Conservation (phyloP, 2,113 vertebrate species). For the Miniopterus natalensis region DNA sequence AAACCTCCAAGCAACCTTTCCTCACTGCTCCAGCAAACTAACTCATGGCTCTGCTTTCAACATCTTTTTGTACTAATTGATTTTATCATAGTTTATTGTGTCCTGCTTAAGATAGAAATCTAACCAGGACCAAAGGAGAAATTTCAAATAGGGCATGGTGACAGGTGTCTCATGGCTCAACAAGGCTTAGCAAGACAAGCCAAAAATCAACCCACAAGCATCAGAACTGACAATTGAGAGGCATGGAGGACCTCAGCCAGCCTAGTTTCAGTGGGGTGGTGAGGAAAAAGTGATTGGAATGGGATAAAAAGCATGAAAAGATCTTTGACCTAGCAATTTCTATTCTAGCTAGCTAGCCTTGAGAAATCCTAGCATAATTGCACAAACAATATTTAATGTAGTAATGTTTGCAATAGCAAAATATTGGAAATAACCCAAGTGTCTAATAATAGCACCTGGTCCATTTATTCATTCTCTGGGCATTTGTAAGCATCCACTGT, state of each 20-base stretch:
- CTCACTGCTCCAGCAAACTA: neutral
- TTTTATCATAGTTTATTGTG: neutral
- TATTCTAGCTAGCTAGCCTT: neutral
- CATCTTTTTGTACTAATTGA: neutral
- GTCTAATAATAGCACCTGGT: neutral
- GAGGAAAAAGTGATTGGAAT: neutral
- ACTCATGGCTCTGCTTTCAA: neutral
- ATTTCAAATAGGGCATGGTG: neutral
- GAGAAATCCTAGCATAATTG: neutral
- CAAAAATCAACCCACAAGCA: neutral
- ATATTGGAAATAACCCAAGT: neutral
- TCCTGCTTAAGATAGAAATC: neutral
- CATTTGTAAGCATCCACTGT: neutral
- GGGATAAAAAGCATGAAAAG: neutral
- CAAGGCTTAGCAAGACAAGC: neutral
- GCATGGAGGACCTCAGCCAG: neutral
- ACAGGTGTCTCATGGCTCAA: neutral
- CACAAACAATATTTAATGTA: neutral
- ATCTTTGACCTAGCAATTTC: neutral
- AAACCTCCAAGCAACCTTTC: neutral
- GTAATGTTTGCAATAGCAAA: neutral
- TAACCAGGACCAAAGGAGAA: neutral
- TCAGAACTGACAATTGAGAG: neutral
- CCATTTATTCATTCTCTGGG: neutral
- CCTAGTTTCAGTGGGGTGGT: neutral